Evolutionary conservation across 2,113 vertebrate genomes (phyloP).

Genomic region (Semnornis frantzii): DNA sequence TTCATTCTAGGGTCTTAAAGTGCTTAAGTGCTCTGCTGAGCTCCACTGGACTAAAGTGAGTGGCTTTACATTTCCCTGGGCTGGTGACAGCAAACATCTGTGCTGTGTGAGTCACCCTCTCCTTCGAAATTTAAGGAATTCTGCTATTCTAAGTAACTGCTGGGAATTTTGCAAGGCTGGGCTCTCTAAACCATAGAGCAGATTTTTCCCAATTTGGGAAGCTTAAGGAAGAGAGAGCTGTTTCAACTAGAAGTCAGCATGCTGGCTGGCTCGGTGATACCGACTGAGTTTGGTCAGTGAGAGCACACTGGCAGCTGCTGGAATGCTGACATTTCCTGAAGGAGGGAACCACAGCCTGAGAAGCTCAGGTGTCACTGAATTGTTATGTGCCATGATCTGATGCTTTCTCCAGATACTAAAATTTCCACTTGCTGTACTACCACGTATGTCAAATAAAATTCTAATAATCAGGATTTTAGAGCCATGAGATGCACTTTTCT

Average conservation of each 20-base stretch:
- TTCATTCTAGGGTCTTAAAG: neutral
- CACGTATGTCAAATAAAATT: neutral
- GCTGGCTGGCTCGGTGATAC: neutral
- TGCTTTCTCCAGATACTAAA: neutral
- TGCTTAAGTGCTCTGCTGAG: neutral
- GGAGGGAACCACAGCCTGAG: neutral
- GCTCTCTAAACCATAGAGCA: neutral
- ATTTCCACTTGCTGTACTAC: neutral
- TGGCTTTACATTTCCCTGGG: neutral
- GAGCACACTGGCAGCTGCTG: neutral
- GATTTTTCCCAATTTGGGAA: neutral
- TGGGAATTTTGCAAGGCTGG: neutral
- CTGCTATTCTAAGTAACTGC: neutral
- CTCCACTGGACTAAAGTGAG: neutral
- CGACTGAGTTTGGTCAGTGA: neutral
- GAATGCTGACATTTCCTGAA: neutral
- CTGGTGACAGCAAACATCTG: neutral
- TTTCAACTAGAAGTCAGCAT: neutral
- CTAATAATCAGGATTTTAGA: neutral
- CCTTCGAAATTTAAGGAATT: neutral
- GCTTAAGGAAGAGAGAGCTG: neutral
- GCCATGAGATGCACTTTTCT: neutral
- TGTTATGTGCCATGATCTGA: neutral
- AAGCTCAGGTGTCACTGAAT: neutral
- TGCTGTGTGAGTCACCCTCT: neutral